Conservation (phyloP, 2,113 vertebrate species). For the Daphoenositta chrysoptera region DNA sequence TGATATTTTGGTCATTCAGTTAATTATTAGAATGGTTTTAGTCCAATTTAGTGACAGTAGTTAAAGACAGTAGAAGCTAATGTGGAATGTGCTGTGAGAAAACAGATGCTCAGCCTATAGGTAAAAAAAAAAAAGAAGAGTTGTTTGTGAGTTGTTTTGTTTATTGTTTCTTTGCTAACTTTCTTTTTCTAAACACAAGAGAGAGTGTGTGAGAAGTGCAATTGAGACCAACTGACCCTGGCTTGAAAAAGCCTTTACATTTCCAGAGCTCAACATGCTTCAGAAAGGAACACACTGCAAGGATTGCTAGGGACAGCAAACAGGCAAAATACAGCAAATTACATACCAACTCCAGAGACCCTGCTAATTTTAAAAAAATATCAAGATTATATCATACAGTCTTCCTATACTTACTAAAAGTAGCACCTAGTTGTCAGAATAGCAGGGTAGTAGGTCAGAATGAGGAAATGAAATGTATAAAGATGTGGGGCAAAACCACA, state of each 20-base stretch:
- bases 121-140: neutral
- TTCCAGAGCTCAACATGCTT: neutral
- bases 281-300: neutral
- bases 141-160: neutral
- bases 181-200: neutral
- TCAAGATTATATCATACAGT: neutral
- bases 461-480: neutral
- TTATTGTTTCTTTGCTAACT: neutral
- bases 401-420: neutral
- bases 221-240: neutral
- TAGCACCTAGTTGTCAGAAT: neutral
- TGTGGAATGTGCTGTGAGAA: neutral
- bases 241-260: neutral
- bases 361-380: neutral
- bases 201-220: neutral
- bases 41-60: neutral
- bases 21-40: neutral
- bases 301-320: neutral
- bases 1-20: neutral
- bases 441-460: neutral
- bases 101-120: neutral
- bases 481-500: neutral
- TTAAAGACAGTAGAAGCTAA: neutral
- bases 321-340: neutral
- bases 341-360: neutral